These are phyloP conservation scores for Vimba vimba DNA, from an alignment of 2,113 vertebrate species.

Conservation along the genomic window DNA sequence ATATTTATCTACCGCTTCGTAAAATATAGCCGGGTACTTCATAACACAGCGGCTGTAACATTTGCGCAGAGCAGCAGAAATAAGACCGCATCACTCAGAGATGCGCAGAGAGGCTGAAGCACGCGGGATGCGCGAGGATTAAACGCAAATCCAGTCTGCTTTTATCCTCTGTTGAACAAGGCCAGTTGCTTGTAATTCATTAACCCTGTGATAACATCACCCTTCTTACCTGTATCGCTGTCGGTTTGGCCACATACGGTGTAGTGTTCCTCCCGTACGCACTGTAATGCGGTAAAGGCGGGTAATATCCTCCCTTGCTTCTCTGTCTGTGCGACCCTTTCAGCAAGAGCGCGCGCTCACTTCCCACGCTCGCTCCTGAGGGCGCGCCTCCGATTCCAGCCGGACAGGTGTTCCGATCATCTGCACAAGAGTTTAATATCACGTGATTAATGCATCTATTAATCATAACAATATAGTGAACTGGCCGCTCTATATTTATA, in stretches of 20 bases:
- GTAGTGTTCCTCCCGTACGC: slow-evolving; percentile 30
- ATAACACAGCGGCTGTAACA: not conserved
- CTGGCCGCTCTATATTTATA: not conserved
- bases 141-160: not conserved
- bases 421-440: not conserved
- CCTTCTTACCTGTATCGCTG: slow-evolving; percentile 47
- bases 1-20: not conserved
- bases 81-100: slow-evolving; percentile 57
- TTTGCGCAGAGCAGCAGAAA: slow-evolving; percentile 78
- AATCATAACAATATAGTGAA: not conserved
- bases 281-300: slow-evolving; percentile 47
- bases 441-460: not conserved
- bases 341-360: slow-evolving; percentile 49
- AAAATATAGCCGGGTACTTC: not conserved
- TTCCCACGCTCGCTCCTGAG: slow-evolving; percentile 46
- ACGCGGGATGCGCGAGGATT: slow-evolving; percentile 55
- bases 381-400: slow-evolving; percentile 38
- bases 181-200: slow-evolving; percentile 10
- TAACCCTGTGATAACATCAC: slow-evolving; percentile 2
- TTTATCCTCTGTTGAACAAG: not conserved
- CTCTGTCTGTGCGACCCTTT: slow-evolving; percentile 18
- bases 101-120: slow-evolving; percentile 72
- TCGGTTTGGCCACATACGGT: slow-evolving; percentile 16
- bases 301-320: slow-evolving; percentile 36
- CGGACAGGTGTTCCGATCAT: slow-evolving; percentile 54